Percentiles rank a stretch among this genome's conserved stretches.
These are phyloP conservation scores for Thysanoteuthis rhombus DNA, from an alignment of 2,888 invertebrate genomes.

Conservation along the genomic window DNA sequence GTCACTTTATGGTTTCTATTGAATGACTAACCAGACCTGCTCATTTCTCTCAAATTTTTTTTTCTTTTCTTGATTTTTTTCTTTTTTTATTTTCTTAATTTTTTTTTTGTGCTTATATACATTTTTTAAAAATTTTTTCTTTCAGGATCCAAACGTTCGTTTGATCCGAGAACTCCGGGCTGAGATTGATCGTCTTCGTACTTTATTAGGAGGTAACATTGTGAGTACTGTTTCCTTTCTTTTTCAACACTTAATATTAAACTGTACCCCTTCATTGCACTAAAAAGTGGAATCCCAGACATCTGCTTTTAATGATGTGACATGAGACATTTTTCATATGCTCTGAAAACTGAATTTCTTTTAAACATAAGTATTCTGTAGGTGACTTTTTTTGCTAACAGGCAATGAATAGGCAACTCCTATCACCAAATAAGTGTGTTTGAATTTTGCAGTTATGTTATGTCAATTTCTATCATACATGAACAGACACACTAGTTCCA, in stretches of 20 bases:
- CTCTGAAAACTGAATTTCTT: neutral
- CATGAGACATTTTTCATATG: neutral
- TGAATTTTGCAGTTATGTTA: no score
- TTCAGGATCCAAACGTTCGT: slow-evolving; percentile 71
- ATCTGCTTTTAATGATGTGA: neutral
- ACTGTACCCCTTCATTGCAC: neutral
- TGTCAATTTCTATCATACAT: no score
- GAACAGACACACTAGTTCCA: no score
- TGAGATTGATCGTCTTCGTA: slow-evolving; percentile 73
- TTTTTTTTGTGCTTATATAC: neutral
- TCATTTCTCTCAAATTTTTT: no score
- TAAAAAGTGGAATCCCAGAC: neutral
- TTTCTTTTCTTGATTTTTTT: neutral
- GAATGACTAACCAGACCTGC: no score
- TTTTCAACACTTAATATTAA: neutral
- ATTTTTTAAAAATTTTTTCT: slow-evolving; percentile 18
- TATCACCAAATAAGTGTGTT: no score
- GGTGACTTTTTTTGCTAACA: no score
- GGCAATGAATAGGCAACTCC: no score
- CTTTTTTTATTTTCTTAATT: neutral
- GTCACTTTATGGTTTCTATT: no score
- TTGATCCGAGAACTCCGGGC: slow-evolving; percentile 74
- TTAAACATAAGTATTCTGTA: neutral
- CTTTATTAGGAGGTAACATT: slow-evolving; percentile 68
- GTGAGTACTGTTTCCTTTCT: slow-evolving; percentile 46